Evolutionary conservation across 2,113 vertebrate genomes (phyloP), one percentile per base, ranked within the genome.

Genomic region (Australoheros scitulus): DNA sequence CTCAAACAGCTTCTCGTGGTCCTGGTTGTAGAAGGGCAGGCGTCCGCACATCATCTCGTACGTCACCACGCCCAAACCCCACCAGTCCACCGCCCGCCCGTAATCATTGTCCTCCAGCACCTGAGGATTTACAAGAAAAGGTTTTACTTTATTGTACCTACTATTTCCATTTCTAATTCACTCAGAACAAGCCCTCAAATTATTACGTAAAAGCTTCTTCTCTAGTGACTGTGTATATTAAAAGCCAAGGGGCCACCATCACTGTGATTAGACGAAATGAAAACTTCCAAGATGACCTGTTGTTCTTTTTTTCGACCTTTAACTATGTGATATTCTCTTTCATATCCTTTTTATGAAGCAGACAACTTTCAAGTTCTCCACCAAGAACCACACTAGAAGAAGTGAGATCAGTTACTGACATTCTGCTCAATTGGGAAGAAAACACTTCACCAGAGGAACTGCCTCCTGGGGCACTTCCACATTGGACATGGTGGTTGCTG

Each of bases 21-120:
- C 95, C 94, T 96, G 94, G 93, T 96, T 96, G 92, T 96, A 96
- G 90, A 96, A 96, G 14, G 95, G 95, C 85, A 96, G 93, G 26
- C 95, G 94, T 79, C 95, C 95, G 24, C 95, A 96, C 95, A 96
- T 95, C 95, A 96, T 96, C 91, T 96, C 95, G 50, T 96, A 96
- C 86, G 94, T 96, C 20, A 96, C 95, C 83, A 96, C 95, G 5
- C 95, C 95, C 79, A 96, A 72, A 52, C 95, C 95, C 95, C 95
- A 96, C 95, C 95, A 96, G 93, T 96, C 95, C 93, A 96, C 95
- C 47, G 95, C 95, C 55, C 95, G 92, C 1, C 95, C 95, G 22
- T 96, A 96, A 57, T 96, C 95, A 58, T 96, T 96, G 90, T 96
- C 95, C 80, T 96, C 95, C 93, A 96, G 65, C n/a, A 96, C 95